phyloP scores from a whole-genome alignment of 1,140 invertebrate species.

The Charaxes varanes region DNA sequence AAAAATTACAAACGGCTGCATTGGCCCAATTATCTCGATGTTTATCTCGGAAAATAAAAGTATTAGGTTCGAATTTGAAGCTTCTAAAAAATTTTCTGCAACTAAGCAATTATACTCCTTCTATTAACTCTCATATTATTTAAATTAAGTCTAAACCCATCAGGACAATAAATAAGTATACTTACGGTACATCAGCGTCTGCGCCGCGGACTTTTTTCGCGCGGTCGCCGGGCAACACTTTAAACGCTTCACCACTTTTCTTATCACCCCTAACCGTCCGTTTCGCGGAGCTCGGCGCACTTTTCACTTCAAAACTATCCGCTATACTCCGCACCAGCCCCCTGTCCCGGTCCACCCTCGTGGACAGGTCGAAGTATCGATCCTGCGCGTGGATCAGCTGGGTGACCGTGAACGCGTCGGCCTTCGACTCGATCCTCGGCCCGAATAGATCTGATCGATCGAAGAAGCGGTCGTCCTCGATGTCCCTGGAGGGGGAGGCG shows the following conservation, averaged over 20 bases:
- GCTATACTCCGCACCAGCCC: constrained; percentile 22
- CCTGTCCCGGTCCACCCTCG: constrained; percentile 20
- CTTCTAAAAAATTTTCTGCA: no score
- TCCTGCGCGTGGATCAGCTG: constrained; percentile 65
- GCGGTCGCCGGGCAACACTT: constrained; percentile 35
- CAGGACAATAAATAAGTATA: no score
- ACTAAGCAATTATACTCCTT: no score
- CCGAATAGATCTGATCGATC: constrained; percentile 43
- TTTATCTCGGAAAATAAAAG: no score
- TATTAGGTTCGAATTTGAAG: no score
- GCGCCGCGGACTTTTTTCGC: constrained; percentile 24
- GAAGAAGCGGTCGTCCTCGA: constrained; percentile 53
- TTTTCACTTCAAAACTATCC: constrained; percentile 33
- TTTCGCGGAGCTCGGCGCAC: constrained; percentile 35
- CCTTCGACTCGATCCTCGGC: constrained; percentile 44
- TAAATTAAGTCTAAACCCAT: no score
- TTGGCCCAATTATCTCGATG: no score
- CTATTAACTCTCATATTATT: no score
- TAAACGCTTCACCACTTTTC: constrained; percentile 26
- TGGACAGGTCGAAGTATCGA: constrained; percentile 58
- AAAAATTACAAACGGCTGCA: no score
- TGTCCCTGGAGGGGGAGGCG: constrained; percentile 33
- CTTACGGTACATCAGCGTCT: constrained; percentile 40
- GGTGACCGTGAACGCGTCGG: constrained; percentile 51
- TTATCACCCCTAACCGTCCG: constrained; percentile 19